A percentile compares a stretch with the other conserved stretches of the same genome.
Evolutionary conservation across 1,140 invertebrate genomes (phyloP).

Genomic region (Lepidostoma basale): DNA sequence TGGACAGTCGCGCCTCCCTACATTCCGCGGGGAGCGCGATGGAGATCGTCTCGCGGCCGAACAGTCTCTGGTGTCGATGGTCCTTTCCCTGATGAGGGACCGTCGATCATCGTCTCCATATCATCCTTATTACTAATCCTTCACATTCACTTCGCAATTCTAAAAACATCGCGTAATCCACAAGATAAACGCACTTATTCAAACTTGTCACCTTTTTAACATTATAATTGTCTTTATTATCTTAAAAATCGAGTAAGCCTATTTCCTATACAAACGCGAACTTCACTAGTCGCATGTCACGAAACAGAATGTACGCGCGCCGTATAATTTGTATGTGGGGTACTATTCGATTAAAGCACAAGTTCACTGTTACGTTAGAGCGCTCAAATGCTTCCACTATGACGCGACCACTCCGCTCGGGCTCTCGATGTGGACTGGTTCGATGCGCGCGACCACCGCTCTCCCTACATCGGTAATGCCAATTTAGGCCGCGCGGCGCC

Average conservation of each 20-base stretch:
- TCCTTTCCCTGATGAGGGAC: background rate
- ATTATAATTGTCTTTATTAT: slow-evolving; percentile 13
- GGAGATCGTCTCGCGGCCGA: background rate
- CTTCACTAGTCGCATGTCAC: slow-evolving; percentile 14
- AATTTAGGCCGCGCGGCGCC: slow-evolving; percentile 14
- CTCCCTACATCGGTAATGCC: background rate
- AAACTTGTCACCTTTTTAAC: slow-evolving; percentile 21
- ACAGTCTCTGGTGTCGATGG: background rate
- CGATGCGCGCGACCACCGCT: slow-evolving; percentile 21
- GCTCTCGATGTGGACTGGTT: slow-evolving; percentile 23
- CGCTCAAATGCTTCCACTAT: background rate
- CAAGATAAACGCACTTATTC: slow-evolving; percentile 8
- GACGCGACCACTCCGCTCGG: slow-evolving; percentile 2
- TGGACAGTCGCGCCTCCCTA: background rate
- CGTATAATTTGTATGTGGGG: background rate
- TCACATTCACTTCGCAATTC: slow-evolving; percentile 16
- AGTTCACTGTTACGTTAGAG: slow-evolving; percentile 21
- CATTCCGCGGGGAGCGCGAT: slow-evolving; percentile 9
- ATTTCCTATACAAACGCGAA: background rate
- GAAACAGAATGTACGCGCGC: slow-evolving; percentile 5
- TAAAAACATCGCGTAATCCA: slow-evolving; percentile 11
- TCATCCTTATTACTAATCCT: background rate
- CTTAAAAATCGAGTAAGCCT: background rate
- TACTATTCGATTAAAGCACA: slow-evolving; percentile 24
- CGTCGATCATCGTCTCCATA: slow-evolving; percentile 1